Evolutionary conservation across 2,113 vertebrate species (phyloP).

Genomic region (Bombycilla garrulus): DNA sequence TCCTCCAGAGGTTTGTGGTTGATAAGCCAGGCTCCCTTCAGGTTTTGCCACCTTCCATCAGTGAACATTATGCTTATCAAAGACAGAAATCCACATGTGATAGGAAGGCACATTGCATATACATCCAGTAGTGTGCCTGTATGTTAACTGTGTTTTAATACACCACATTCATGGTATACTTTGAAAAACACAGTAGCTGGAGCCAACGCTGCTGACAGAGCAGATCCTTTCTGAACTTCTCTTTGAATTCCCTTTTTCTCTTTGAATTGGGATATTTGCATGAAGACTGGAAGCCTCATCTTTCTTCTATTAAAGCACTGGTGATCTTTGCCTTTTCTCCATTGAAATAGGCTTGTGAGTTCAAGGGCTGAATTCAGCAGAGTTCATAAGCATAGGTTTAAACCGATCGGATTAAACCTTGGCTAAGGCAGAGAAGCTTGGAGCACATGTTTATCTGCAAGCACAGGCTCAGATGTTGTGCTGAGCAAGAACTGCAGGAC

Average conservation of each 20-base stretch:
- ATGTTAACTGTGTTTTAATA: background rate
- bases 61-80: background rate
- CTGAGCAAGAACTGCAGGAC: background rate
- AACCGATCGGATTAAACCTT: background rate
- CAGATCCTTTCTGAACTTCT: background rate
- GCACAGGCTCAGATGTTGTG: background rate
- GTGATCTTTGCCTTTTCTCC: background rate
- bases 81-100: background rate
- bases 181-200: background rate
- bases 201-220: background rate
- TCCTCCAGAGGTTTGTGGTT: background rate
- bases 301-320: background rate
- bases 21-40: conserved; percentile 33
- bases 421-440: background rate
- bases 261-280: background rate
- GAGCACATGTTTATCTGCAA: background rate
- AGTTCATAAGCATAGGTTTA: background rate
- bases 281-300: background rate
- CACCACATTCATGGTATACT: background rate
- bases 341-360: background rate
- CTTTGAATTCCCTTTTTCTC: background rate
- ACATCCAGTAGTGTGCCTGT: background rate
- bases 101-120: background rate
- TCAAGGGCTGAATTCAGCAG: conserved; percentile 5
- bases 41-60: conserved; percentile 29